These are phyloP conservation scores for Eupristina koningsbergeri DNA, from an alignment of 1,140 invertebrate species.

Conservation along the genomic window DNA sequence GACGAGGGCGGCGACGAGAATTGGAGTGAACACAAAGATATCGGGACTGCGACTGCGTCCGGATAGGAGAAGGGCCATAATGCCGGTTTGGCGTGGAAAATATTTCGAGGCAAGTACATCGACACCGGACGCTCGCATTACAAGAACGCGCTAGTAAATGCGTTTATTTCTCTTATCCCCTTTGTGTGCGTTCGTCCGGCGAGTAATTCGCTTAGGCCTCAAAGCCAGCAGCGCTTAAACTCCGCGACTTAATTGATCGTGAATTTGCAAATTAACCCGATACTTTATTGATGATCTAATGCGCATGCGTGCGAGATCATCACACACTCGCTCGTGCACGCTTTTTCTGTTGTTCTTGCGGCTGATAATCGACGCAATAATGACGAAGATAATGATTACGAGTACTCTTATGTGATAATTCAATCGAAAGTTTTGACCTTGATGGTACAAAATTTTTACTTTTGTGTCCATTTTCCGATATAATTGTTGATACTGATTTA, in stretches of 20 bases:
- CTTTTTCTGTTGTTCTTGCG: not conserved
- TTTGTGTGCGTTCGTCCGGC: conserved; percentile 16
- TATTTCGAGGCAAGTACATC: conserved; percentile 49
- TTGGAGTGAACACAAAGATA: not conserved
- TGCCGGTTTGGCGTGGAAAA: conserved; percentile 50
- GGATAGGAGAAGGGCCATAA: not conserved
- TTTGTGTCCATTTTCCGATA: not conserved
- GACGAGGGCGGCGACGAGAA: not conserved
- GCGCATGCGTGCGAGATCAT: not conserved
- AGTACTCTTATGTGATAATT: not conserved
- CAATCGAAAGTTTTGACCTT: not conserved
- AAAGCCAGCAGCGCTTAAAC: conserved; percentile 17
- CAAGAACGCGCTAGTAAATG: not conserved
- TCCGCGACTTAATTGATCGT: conserved; percentile 41
- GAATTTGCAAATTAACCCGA: conserved; percentile 6
- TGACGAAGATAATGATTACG: not conserved
- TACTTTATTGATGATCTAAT: no score
- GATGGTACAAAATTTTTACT: not conserved
- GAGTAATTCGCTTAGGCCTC: conserved; percentile 8
- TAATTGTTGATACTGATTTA: not conserved
- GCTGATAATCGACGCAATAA: not conserved
- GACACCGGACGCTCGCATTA: conserved; percentile 23
- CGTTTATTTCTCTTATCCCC: not conserved
- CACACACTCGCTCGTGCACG: not conserved
- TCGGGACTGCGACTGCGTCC: not conserved